Percentiles rank a stretch among this genome's conserved stretches.
phyloP scores from a whole-genome alignment of 2,888 invertebrate genomes.

The Ophion slaviceki region DNA sequence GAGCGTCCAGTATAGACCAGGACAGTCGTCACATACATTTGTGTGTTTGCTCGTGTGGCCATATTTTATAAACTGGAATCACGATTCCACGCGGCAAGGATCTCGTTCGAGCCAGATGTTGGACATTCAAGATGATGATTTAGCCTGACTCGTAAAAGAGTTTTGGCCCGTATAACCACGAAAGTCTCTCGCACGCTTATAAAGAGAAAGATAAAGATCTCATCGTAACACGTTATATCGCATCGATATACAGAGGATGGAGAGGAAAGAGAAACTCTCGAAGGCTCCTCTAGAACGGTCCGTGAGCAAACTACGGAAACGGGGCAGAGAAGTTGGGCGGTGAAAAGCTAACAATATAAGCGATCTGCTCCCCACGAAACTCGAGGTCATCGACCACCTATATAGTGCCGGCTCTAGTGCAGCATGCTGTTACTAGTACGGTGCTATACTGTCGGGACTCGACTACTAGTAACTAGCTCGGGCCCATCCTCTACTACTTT shows the following conservation, averaged over 20 bases:
- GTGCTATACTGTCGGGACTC: conserved; percentile 42
- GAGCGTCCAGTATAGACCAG: conserved; percentile 5
- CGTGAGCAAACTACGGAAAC: conserved; percentile 61
- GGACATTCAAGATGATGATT: conserved; percentile 61
- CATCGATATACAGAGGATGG: conserved; percentile 15
- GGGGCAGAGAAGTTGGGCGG: conserved; percentile 53
- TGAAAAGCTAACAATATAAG: conserved; percentile 63
- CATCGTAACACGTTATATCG: conserved; percentile 45
- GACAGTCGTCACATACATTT: not conserved
- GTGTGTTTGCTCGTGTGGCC: not conserved
- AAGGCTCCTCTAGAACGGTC: conserved; percentile 41
- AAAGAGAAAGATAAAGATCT: conserved; percentile 33
- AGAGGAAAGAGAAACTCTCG: conserved; percentile 58
- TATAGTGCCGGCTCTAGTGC: conserved; percentile 30
- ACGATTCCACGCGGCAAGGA: conserved; percentile 36
- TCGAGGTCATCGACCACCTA: conserved; percentile 60
- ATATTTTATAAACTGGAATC: conserved; percentile 24
- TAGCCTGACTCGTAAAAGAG: conserved; percentile 45
- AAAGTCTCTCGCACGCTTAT: conserved; percentile 15
- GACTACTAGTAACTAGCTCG: conserved; percentile 56
- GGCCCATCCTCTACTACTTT: conserved; percentile 61
- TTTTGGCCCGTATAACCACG: conserved; percentile 16
- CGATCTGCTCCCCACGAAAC: conserved; percentile 50
- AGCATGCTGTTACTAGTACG: conserved; percentile 9
- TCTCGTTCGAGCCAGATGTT: conserved; percentile 58